A percentile compares a stretch with the other conserved stretches of the same genome.
Conservation (phyloP, 2,113 vertebrate genomes). For the Ploceus nigricollis region DNA sequence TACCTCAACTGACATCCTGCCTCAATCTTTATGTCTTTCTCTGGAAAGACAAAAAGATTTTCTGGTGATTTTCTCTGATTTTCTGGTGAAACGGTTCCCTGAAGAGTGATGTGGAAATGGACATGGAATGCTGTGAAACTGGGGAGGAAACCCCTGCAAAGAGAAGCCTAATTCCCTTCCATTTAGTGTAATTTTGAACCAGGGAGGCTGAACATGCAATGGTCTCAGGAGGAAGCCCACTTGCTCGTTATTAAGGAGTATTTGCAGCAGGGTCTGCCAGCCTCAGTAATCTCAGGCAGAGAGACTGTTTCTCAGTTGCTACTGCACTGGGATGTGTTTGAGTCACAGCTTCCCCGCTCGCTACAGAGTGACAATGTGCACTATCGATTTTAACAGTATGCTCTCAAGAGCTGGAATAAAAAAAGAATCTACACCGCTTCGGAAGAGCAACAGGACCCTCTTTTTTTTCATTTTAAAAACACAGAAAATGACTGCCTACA, state of each 20-base stretch:
- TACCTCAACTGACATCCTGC: background rate
- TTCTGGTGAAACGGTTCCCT: background rate
- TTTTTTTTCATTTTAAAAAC: background rate
- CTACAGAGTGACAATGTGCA: background rate
- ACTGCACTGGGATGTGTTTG: background rate
- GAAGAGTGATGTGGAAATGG: background rate
- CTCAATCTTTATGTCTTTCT: background rate
- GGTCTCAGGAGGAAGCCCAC: background rate
- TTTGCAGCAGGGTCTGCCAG: background rate
- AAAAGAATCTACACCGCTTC: background rate
- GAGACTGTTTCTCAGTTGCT: background rate
- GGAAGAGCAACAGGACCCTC: background rate
- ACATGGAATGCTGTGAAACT: background rate
- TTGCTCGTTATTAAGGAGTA: background rate
- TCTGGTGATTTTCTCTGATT: background rate
- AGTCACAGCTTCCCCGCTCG: background rate
- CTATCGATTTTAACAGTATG: constrained; percentile 2
- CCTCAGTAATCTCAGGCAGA: background rate
- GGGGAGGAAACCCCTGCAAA: background rate
- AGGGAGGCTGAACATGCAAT: background rate
- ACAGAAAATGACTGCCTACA: background rate
- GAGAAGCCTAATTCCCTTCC: background rate
- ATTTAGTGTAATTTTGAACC: background rate
- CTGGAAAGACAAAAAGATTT: background rate
- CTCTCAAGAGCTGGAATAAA: background rate